Evolutionary conservation across 2,797 vertebrate species (phyloP).

Genomic region (Aphelocoma californica): DNA sequence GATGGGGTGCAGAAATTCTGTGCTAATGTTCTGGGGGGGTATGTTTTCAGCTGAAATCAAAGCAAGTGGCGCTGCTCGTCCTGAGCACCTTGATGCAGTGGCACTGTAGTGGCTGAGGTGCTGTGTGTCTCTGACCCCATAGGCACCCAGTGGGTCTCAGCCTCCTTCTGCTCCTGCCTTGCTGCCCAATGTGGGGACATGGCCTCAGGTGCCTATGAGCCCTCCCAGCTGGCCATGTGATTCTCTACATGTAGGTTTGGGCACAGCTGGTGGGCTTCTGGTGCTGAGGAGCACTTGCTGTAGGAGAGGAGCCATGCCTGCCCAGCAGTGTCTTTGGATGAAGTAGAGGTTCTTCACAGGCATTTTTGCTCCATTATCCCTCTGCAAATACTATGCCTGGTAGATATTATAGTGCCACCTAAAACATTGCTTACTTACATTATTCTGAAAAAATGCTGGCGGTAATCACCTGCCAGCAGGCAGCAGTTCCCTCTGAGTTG

Average conservation of each 20-base stretch:
- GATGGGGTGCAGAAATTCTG: background rate
- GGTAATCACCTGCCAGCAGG: constrained; percentile 28
- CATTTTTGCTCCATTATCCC: background rate
- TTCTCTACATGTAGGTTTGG: background rate
- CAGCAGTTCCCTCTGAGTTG: background rate
- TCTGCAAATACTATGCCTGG: background rate
- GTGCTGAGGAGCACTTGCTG: background rate
- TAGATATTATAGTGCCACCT: background rate
- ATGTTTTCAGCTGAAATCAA: background rate
- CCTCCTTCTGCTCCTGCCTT: background rate
- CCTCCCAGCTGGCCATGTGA: background rate
- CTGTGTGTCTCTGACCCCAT: accelerated
- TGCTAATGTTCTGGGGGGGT: background rate
- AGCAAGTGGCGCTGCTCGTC: accelerated
- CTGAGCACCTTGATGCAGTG: background rate
- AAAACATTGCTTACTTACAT: background rate
- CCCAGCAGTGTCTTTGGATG: accelerated
- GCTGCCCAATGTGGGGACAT: accelerated
- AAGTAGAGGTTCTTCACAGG: background rate
- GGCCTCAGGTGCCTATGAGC: background rate
- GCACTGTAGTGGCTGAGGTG: accelerated
- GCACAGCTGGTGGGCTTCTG: accelerated
- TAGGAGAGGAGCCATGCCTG: background rate
- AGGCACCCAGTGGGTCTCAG: accelerated
- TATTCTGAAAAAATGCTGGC: background rate